These are phyloP conservation scores for Mormyrus lacerda DNA, from an alignment of 2,113 vertebrate species.

Conservation along the genomic window DNA sequence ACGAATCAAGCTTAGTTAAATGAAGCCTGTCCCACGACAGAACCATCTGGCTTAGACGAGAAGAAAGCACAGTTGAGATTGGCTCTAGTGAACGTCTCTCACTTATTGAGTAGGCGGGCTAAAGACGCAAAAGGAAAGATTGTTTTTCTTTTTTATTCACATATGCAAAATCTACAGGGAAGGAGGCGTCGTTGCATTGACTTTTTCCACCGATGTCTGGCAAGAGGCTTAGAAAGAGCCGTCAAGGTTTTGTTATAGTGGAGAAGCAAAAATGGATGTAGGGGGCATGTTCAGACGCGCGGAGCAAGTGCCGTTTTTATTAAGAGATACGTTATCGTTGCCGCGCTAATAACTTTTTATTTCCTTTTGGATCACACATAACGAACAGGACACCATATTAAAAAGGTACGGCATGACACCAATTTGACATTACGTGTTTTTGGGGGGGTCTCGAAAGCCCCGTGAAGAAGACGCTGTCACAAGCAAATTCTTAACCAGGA, in stretches of 20 bases:
- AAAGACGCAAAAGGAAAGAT: neutral
- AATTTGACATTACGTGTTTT: neutral
- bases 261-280: neutral
- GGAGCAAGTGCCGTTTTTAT: neutral
- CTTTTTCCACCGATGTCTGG: neutral
- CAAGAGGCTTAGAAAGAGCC: neutral
- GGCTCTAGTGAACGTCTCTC: slow-evolving; percentile 15
- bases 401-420: neutral
- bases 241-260: neutral
- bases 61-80: neutral
- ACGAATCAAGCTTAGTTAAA: neutral
- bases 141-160: slow-evolving; percentile 3
- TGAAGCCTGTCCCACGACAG: neutral
- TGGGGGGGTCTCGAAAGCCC: neutral
- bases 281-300: neutral
- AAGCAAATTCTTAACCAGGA: neutral
- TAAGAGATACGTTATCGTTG: neutral
- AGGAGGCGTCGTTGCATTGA: too few species aligned
- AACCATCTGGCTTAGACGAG: neutral
- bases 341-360: neutral
- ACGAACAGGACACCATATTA: neutral
- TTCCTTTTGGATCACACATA: neutral
- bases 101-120: slow-evolving; percentile 6
- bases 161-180: neutral
- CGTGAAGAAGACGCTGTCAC: neutral